These are phyloP conservation scores for Styela plicata DNA, from an alignment of 23 tunicate genomes.

Conservation along the genomic window DNA sequence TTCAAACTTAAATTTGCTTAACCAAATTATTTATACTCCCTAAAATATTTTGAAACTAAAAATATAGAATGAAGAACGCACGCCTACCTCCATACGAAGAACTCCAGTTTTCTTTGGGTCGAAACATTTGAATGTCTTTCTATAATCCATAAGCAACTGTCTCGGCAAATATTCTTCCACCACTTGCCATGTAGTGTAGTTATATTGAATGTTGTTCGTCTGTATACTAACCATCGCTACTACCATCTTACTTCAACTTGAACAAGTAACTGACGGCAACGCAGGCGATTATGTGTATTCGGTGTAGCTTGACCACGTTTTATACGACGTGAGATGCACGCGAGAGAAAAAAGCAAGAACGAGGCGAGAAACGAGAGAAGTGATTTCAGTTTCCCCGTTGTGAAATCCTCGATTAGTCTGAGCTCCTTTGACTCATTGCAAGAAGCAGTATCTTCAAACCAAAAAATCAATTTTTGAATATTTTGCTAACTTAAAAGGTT, in stretches of 20 bases:
- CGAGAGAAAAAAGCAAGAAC: too few species aligned
- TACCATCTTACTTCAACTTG: not conserved
- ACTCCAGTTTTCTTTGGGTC: not conserved
- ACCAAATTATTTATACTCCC: too few species aligned
- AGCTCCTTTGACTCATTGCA: too few species aligned
- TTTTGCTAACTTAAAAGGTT: too few species aligned
- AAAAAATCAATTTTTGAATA: too few species aligned
- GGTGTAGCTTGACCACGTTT: not conserved
- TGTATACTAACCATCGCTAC: not conserved
- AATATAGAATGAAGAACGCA: not conserved
- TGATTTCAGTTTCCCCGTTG: too few species aligned
- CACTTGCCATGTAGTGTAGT: conserved; percentile 9
- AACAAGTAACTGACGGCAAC: not conserved
- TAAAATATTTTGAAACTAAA: too few species aligned
- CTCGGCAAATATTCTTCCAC: conserved; percentile 3
- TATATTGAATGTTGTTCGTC: not conserved
- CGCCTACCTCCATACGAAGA: not conserved
- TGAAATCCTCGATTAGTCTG: too few species aligned
- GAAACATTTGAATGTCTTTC: not conserved
- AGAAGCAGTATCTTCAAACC: too few species aligned
- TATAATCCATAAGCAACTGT: not conserved
- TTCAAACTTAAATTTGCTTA: too few species aligned
- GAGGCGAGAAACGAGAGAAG: too few species aligned
- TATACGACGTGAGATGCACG: not conserved
- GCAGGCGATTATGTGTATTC: not conserved